Conservation (phyloP, 2,113 vertebrate species). For the Perca flavescens region DNA sequence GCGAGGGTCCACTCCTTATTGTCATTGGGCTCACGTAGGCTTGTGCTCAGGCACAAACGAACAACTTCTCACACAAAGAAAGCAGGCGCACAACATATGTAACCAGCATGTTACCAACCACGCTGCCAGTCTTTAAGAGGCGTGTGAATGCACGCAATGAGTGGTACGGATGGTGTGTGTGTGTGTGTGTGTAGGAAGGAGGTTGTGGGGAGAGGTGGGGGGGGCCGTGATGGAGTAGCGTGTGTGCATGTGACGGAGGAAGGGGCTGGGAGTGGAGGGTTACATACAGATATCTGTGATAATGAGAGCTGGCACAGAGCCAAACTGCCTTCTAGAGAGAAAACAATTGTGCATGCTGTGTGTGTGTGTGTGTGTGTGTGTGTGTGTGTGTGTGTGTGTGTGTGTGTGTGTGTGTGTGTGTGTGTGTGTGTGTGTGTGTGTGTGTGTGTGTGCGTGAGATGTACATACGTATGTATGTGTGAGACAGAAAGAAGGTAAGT, state of each 20-base stretch:
- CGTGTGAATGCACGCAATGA: conserved; percentile 62
- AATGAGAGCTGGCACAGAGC: conserved; percentile 82
- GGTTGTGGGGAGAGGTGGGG: not conserved
- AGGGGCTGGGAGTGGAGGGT: conserved; percentile 45
- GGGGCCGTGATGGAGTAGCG: conserved; percentile 45
- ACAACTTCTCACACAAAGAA: conserved; percentile 88
- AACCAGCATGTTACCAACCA: conserved; percentile 77
- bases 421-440: conserved; percentile 24
- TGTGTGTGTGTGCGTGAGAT: conserved; percentile 22
- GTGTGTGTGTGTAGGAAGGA: conserved; percentile 13
- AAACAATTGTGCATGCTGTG: conserved; percentile 70
- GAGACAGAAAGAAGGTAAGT: conserved; percentile 42
- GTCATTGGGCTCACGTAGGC: conserved; percentile 86
- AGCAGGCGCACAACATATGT: conserved; percentile 84
- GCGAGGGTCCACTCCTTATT: conserved; percentile 80
- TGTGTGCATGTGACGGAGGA: conserved; percentile 59
- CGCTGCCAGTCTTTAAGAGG: conserved; percentile 72
- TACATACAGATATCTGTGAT: conserved; percentile 80
- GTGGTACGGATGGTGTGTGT: conserved; percentile 28
- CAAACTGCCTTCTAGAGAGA: conserved; percentile 76
- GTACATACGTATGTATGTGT: conserved; percentile 58
- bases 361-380: conserved; percentile 48
- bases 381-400: conserved; percentile 9
- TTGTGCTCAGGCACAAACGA: conserved; percentile 80
- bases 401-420: conserved; percentile 29